Percentiles rank a stretch among this genome's conserved stretches.
These are phyloP conservation scores for Anoncus sp. DNA, from an alignment of 2,888 invertebrate genomes.

Conservation along the genomic window DNA sequence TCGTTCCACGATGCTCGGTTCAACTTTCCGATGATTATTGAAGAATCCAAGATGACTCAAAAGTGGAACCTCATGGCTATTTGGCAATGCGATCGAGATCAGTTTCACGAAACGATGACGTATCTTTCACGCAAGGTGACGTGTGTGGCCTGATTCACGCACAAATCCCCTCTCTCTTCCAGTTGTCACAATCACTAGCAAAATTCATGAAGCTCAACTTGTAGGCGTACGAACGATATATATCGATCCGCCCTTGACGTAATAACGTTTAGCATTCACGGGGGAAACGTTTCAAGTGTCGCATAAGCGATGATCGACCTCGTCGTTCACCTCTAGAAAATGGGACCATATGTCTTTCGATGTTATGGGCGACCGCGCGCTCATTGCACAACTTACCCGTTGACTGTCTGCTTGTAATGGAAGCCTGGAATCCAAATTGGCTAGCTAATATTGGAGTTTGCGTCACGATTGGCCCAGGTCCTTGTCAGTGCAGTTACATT, in stretches of 20 bases:
- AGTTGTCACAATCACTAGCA: constrained; percentile 52
- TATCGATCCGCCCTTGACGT: constrained; percentile 71
- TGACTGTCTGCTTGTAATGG: no score
- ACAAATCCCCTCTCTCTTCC: constrained; percentile 52
- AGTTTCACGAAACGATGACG: not conserved
- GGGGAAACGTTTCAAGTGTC: constrained; percentile 62
- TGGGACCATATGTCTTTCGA: no score
- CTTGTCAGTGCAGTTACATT: no score
- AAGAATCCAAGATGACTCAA: no score
- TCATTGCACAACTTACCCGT: no score
- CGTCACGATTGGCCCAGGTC: no score
- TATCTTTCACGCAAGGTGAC: not conserved
- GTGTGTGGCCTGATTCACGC: constrained; percentile 75
- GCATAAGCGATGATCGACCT: constrained; percentile 55
- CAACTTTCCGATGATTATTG: not conserved
- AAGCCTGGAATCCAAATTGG: no score
- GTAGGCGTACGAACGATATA: no score
- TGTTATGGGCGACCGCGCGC: no score
- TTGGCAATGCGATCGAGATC: not conserved
- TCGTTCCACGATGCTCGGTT: constrained; percentile 13
- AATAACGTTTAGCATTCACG: constrained; percentile 75
- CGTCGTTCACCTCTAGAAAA: no score
- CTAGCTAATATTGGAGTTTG: no score
- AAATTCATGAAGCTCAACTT: constrained; percentile 20
- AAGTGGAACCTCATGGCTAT: no score